A percentile compares a stretch with the other conserved stretches of the same genome.
Conservation (phyloP, 1,140 invertebrate species). For the Copidosoma floridanum region DNA sequence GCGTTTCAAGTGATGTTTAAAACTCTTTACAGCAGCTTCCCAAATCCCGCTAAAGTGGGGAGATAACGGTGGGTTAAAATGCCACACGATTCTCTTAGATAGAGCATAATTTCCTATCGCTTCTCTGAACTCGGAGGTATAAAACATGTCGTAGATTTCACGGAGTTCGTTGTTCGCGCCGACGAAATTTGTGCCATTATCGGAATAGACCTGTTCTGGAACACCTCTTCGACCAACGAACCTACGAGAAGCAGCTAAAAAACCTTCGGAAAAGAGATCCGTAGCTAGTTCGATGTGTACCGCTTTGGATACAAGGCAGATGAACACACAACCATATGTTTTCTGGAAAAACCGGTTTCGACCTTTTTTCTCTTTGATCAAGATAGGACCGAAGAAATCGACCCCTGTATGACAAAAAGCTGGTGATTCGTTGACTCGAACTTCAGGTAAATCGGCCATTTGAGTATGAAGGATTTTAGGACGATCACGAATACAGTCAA, state of each 20-base stretch:
- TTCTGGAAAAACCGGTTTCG: not conserved
- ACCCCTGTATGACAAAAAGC: too few relatives aligned
- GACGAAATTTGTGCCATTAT: conserved; percentile 26
- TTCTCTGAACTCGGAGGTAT: too few relatives aligned
- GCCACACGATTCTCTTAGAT: not conserved
- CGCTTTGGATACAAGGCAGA: not conserved
- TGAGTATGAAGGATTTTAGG: too few relatives aligned
- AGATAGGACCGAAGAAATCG: too few relatives aligned
- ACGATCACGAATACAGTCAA: too few relatives aligned
- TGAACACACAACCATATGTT: not conserved
- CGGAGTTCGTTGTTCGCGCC: too few relatives aligned
- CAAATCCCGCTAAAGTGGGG: conserved; percentile 17
- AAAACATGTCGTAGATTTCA: too few relatives aligned
- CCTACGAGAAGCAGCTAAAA: not conserved
- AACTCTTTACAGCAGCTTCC: conserved; percentile 13
- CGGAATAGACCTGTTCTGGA: conserved; percentile 14
- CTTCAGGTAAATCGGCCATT: too few relatives aligned
- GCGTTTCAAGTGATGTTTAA: conserved; percentile 18
- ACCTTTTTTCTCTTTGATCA: too few relatives aligned
- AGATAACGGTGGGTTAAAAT: conserved; percentile 19
- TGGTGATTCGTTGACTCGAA: too few relatives aligned
- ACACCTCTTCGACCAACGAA: conserved; percentile 18
- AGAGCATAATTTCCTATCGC: too few relatives aligned
- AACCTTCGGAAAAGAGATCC: not conserved
- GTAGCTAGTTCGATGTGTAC: not conserved